Percentiles rank a stretch among this genome's conserved stretches.
Evolutionary conservation across 2,113 vertebrate genomes (phyloP).

Genomic region (Phodopus roborovskii): DNA sequence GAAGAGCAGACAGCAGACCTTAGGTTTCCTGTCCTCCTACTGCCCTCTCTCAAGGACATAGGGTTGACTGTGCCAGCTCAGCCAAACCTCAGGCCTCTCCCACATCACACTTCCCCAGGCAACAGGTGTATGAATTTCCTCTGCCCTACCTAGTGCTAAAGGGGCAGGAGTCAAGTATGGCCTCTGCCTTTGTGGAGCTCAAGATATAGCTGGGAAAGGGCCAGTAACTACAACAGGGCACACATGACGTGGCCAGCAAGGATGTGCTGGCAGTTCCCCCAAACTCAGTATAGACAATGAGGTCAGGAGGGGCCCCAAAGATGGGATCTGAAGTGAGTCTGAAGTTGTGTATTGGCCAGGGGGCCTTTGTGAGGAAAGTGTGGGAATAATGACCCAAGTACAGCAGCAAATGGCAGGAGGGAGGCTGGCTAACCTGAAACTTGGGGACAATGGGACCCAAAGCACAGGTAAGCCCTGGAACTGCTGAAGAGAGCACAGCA

Average conservation of each 20-base stretch:
- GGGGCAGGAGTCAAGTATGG: neutral
- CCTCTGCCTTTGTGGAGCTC: neutral
- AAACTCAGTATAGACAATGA: rapidly evolving
- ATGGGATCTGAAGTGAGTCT: neutral
- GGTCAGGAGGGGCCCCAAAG: neutral
- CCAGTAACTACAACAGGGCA: neutral
- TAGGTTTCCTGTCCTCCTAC: rapidly evolving
- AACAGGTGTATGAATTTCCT: neutral
- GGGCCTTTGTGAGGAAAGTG: neutral
- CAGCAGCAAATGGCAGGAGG: neutral
- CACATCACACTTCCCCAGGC: neutral
- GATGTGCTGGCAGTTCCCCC: neutral
- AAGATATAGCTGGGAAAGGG: neutral
- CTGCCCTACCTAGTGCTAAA: neutral
- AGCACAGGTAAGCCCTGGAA: neutral
- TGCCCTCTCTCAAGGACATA: neutral
- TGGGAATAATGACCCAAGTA: neutral
- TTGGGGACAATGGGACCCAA: neutral
- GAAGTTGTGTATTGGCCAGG: neutral
- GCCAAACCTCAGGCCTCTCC: neutral
- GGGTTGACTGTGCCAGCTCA: neutral
- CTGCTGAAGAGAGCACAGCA: too few relatives aligned
- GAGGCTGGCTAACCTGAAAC: neutral
- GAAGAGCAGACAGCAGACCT: neutral
- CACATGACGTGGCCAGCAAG: neutral